Base-by-base conservation (phyloP, 2,113 vertebrate species). In the Chinchilla lanigera region DNA sequence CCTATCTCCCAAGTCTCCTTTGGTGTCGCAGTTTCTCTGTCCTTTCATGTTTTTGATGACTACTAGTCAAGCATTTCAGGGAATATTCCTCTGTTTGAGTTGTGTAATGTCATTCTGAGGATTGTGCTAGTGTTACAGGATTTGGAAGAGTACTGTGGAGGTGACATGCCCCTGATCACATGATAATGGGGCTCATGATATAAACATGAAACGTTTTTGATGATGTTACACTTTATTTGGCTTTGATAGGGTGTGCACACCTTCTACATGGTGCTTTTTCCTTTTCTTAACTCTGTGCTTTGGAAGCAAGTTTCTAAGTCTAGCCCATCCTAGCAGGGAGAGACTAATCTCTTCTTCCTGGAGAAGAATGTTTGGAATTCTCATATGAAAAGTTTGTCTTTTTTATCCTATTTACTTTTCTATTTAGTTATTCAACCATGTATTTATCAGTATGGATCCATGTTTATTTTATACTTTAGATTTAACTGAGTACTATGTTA, bases 291-390 rank as follows among this genome's bases (percentile, higher is more conserved):
- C 14, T 80, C 24, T 63, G 1, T 56, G 58, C 60, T 87, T 78
- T 75, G 73, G 80, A 96, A 93, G 83, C 38, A 94, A 30, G 28
- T 86, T 60, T 47, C 84, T 20, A 71, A 44, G 33, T 63, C 44
- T 44, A 19, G 22, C n/a, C 61, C 28, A 12, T 38, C 56, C 56
- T 30, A 8, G 38, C 58, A 52, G 17, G 61, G 20, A 61, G 47
- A 20, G 65, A 35, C 47, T 84, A 1, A 54, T 2, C 41, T 54
- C 41, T 8, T 2, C 50, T 63, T 61, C 33, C 20, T 47, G 2
- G 44, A 56, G 38, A 77, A 54, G 16, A 4, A 13, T 5, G 4
- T 19, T 33, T 63, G 54, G 60, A 65, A 52, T 58, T 85, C 67
- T 67, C 58, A 35, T 58, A 9, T 61, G 85, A 89, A 71, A 47